phyloP scores from a whole-genome alignment of 2,797 vertebrate genomes.

The Acomys russatus region DNA sequence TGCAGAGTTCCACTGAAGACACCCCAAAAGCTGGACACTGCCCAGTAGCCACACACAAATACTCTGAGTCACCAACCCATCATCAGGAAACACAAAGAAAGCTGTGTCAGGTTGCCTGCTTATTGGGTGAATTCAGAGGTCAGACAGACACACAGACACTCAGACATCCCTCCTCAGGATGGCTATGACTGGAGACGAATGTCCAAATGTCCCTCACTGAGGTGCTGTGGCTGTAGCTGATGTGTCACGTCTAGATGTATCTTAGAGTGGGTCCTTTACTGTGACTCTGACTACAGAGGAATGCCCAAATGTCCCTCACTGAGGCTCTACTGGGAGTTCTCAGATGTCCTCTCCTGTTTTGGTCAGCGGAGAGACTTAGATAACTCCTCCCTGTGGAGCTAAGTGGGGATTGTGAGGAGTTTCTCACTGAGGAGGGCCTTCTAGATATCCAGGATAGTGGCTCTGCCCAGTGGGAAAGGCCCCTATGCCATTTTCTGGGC shows the following conservation, averaged over 20 bases:
- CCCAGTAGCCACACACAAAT: background rate
- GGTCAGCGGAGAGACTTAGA: background rate
- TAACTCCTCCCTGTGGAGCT: background rate
- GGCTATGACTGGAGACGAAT: background rate
- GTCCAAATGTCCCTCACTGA: background rate
- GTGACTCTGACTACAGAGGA: background rate
- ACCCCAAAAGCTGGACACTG: background rate
- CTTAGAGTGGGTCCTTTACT: background rate
- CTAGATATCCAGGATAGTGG: background rate
- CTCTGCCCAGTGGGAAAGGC: background rate
- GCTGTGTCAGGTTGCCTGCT: background rate
- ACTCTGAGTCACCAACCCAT: background rate
- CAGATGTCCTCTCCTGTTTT: background rate
- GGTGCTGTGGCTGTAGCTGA: background rate
- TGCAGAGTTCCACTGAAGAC: background rate
- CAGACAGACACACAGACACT: background rate
- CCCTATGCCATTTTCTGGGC: background rate
- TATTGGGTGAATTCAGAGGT: background rate
- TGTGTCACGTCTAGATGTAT: background rate
- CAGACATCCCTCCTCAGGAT: background rate
- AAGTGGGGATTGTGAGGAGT: background rate
- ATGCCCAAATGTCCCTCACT: too few species aligned
- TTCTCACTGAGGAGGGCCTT: background rate
- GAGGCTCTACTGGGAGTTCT: background rate
- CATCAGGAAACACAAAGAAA: background rate